Conservation (phyloP, 2,888 invertebrate genomes). For the Conops quadrifasciatus region DNA sequence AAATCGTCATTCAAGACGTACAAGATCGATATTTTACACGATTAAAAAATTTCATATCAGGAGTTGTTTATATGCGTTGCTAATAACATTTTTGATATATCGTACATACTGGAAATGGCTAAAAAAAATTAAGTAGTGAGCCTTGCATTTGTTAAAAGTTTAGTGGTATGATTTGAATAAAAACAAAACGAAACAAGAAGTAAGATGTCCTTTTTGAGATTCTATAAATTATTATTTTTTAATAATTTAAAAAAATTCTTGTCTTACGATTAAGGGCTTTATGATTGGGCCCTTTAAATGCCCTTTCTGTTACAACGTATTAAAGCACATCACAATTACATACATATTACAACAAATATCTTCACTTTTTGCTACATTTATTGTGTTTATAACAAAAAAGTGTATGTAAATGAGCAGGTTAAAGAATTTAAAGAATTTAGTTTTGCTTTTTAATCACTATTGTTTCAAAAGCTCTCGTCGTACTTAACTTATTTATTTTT, state of each 20-base stretch:
- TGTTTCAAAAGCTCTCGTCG: slow-evolving; percentile 17
- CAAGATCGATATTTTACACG: too few relatives aligned
- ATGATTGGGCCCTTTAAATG: neutral
- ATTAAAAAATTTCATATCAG: too few relatives aligned
- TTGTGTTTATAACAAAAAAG: slow-evolving; percentile 3
- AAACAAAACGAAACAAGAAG: neutral
- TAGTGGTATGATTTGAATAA: slow-evolving; percentile 45
- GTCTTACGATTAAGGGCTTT: too few relatives aligned
- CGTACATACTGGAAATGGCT: slow-evolving; percentile 18
- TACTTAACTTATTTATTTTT: slow-evolving; percentile 31
- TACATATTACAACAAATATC: neutral
- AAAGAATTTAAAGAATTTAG: slow-evolving; percentile 27
- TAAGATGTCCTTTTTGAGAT: neutral
- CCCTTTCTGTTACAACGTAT: slow-evolving; percentile 15
- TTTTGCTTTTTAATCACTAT: slow-evolving; percentile 20
- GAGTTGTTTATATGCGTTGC: too few relatives aligned
- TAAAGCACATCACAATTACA: neutral
- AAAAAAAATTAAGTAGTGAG: slow-evolving; percentile 37
- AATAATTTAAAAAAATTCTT: neutral
- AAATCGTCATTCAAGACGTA: neutral
- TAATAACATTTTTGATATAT: neutral
- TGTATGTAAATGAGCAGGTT: neutral
- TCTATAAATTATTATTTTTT: slow-evolving; percentile 31
- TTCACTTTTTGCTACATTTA: neutral
- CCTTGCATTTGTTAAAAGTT: slow-evolving; percentile 56